Conservation (phyloP, 2,113 vertebrate genomes). For the Formicarius rufipectus region DNA sequence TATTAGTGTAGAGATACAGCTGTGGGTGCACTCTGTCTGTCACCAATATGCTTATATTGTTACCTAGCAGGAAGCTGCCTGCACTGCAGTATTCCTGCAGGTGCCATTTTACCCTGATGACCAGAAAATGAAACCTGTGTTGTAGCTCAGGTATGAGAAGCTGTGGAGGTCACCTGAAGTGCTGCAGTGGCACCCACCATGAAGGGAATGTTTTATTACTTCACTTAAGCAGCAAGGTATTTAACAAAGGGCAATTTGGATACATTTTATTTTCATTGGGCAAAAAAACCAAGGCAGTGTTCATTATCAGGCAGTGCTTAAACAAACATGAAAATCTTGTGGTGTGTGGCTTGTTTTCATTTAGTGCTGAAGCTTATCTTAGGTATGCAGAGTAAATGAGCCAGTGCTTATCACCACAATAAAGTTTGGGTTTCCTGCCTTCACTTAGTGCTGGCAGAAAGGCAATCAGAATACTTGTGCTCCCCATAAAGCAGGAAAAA, state of each 20-base stretch:
- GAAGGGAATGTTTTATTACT: not conserved
- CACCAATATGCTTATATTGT: not conserved
- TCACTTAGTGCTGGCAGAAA: not conserved
- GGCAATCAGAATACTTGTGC: not conserved
- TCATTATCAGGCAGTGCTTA: constrained; percentile 15
- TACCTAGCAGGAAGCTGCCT: not conserved
- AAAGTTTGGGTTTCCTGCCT: constrained; percentile 44
- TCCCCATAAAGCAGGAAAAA: not conserved
- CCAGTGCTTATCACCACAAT: not conserved
- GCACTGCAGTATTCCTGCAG: not conserved
- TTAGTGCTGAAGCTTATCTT: constrained; percentile 23
- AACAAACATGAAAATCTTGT: constrained; percentile 20
- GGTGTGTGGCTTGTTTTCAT: constrained; percentile 27
- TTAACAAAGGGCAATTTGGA: constrained; percentile 23
- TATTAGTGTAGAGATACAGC: not conserved
- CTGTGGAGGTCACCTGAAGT: not conserved
- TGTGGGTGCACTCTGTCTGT: not conserved
- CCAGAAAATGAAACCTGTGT: not conserved
- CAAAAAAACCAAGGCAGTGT: not conserved
- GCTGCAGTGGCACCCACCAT: not conserved
- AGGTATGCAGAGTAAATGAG: constrained; percentile 29
- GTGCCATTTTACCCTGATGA: not conserved
- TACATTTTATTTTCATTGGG: not conserved
- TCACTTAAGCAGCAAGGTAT: not conserved
- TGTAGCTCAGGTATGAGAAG: not conserved